phyloP scores from a whole-genome alignment of 2,797 vertebrate species.

The Platalea minor region DNA sequence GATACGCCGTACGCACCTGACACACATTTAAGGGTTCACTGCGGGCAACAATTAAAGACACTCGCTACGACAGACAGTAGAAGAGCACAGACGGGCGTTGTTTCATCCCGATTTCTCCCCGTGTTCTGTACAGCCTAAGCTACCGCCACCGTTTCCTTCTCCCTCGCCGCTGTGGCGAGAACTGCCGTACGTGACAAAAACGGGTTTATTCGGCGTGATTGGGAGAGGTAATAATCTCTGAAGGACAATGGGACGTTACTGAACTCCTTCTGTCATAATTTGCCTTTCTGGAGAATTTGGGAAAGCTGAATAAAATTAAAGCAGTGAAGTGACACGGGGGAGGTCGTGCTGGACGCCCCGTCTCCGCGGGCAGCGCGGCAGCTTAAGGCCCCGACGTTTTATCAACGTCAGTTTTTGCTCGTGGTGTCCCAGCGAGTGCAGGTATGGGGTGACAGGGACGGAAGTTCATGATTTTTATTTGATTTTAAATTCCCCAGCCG shows the following conservation, averaged over 20 bases:
- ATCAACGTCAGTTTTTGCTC: neutral
- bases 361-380: neutral
- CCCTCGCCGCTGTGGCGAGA: neutral
- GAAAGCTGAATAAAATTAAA: neutral
- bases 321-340: neutral
- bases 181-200: accelerated
- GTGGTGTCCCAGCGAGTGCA: neutral
- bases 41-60: neutral
- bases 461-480: neutral
- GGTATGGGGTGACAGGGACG: neutral
- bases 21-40: neutral
- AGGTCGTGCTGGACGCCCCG: neutral
- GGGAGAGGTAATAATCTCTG: neutral
- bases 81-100: neutral
- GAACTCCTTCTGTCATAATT: neutral
- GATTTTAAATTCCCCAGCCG: neutral
- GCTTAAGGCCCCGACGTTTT: neutral
- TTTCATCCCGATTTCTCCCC: neutral
- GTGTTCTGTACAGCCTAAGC: neutral
- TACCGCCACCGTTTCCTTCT: accelerated
- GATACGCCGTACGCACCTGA: neutral
- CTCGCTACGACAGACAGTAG: neutral
- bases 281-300: neutral
- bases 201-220: neutral
- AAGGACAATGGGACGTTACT: neutral